Evolutionary conservation across 2,888 invertebrate genomes (phyloP), one percentile per base, ranked within the genome.

Genomic region (Oithona nana): DNA sequence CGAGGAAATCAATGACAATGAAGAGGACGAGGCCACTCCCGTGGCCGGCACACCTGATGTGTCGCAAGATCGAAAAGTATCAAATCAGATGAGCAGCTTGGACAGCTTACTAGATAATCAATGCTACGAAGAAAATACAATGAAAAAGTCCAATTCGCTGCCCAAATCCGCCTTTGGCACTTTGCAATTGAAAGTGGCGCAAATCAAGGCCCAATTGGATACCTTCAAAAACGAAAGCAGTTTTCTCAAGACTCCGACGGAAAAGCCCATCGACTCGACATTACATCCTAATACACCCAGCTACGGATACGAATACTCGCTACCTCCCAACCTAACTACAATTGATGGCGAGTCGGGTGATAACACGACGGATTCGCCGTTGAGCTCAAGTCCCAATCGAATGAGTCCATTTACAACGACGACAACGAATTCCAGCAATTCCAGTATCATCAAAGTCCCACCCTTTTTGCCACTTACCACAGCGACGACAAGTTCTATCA

Each of bases 91-190:
- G 16, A 39, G 39, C 39, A 11, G 8, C 6, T 39, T 39, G 16
- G 39, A 39, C 39, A 39, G 39, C 6, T 26, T 54, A 3, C 54
- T 54, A 2, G 54, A 54, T 26, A 54, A 54, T 26, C 24, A 26
- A 16, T 22, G n/a, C 3, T 3, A 16, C 2, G 54, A 54, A 20
- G 16, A 26, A 16, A 54, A 24, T 26, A 24, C 26, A 24, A 16
- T 54, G 54, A 26, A 20, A 20, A 54, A 54, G 26, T 24, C 54
- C 54, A 54, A 57, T 22, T 57, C 57, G 39, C 31, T 57, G 22
- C 57, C 57, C 22, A 57, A 57, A 20, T 30, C 57, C 6, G 39
- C 31, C 13, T 57, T 57, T 31, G 57, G 57, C 1, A 22, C 57
- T 1, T 8, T 57, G n/a, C 31, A 57, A 30, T n/a, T 57, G 2